Evolutionary conservation across 2,113 vertebrate genomes (phyloP).

Genomic region (Panurus biarmicus): DNA sequence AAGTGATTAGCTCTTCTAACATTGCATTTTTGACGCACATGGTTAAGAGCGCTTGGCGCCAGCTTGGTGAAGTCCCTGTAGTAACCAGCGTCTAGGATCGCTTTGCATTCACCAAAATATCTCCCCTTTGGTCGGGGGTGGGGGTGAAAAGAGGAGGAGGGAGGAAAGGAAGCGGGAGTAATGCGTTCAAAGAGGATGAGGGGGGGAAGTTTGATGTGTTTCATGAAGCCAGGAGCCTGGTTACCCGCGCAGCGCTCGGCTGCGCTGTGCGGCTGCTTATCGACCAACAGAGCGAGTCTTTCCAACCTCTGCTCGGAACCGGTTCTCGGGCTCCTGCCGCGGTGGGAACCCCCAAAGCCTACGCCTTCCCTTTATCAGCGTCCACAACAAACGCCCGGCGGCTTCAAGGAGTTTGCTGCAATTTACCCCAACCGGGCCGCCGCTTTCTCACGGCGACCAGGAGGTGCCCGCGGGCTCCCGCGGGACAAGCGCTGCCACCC

Average conservation of each 20-base stretch:
- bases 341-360: background rate
- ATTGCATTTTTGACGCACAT: conserved; percentile 73
- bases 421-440: background rate
- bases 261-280: background rate
- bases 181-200: background rate
- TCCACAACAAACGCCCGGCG: background rate
- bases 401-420: background rate
- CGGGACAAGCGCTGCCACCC: background rate
- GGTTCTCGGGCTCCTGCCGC: background rate
- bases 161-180: conserved; percentile 22
- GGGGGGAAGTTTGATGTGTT: background rate
- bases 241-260: background rate
- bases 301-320: background rate
- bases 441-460: background rate
- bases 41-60: conserved; percentile 76
- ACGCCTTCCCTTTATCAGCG: background rate
- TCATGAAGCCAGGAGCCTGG: background rate
- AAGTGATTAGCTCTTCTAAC: conserved; percentile 70
- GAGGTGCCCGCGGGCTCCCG: background rate
- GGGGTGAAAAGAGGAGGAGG: background rate
- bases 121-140: background rate
- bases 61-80: conserved; percentile 63
- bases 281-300: background rate
- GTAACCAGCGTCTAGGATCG: conserved; percentile 60
- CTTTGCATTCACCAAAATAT: conserved; percentile 53